A percentile compares a stretch with the other conserved stretches of the same genome.
Evolutionary conservation across 2,797 vertebrate species (phyloP).

Genomic region (Coendou prehensilis): DNA sequence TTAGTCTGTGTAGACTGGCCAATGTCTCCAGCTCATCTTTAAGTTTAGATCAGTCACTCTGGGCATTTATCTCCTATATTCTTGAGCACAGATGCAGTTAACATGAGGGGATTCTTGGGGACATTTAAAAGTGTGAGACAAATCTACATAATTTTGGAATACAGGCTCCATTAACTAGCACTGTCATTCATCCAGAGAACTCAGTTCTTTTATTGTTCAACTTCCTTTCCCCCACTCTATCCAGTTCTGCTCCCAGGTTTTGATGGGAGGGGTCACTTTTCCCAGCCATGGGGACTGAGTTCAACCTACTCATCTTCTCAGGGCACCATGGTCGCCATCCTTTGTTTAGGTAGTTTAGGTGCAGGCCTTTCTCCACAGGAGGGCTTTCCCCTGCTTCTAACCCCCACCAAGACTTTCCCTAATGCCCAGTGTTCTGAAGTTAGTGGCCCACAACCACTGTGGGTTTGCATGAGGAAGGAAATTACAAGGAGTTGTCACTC

Average conservation of each 20-base stretch:
- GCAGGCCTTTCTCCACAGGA: neutral
- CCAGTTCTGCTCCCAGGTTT: neutral
- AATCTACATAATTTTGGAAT: neutral
- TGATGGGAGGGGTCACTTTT: neutral
- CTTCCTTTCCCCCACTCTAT: rapidly evolving
- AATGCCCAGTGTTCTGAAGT: neutral
- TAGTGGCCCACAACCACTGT: neutral
- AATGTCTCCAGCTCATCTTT: neutral
- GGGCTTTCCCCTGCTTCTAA: neutral
- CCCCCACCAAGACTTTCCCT: rapidly evolving
- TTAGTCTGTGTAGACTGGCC: neutral
- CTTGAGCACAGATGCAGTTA: neutral
- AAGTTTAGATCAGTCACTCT: neutral
- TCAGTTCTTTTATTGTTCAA: neutral
- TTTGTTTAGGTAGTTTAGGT: neutral
- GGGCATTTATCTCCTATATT: neutral
- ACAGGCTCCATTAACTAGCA: neutral
- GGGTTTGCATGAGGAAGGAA: neutral
- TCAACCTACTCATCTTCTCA: neutral
- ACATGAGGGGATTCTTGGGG: neutral
- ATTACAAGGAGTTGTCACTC: neutral
- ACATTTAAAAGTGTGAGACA: neutral
- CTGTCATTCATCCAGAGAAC: neutral
- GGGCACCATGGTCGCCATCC: neutral
- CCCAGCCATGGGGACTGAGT: neutral